phyloP scores from a whole-genome alignment of 2,113 vertebrate species.

The Dasyurus viverrinus region DNA sequence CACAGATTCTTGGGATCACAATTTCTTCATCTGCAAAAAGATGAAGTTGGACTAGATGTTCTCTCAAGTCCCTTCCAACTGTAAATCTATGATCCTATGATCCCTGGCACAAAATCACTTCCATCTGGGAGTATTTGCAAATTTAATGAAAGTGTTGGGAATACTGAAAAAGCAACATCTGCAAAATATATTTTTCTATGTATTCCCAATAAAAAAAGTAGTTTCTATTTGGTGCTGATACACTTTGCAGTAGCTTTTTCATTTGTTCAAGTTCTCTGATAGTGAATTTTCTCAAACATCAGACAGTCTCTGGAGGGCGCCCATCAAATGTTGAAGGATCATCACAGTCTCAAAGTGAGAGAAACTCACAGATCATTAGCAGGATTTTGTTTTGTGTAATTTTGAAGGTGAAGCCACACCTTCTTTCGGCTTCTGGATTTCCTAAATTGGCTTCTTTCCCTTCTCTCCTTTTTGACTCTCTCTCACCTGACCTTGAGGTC shows the following conservation, averaged over 20 bases:
- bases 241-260: slow-evolving; percentile 44
- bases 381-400: background rate
- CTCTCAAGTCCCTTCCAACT: background rate
- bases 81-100: background rate
- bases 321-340: background rate
- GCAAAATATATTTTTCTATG: slow-evolving; percentile 41
- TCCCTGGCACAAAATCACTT: background rate
- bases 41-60: background rate
- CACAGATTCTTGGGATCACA: background rate
- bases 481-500: background rate
- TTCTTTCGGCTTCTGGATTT: background rate
- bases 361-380: background rate
- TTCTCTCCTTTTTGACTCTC: background rate
- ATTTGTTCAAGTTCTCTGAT: slow-evolving; percentile 52
- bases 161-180: slow-evolving; percentile 50
- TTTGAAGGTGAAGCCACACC: background rate
- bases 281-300: slow-evolving; percentile 53
- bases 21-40: background rate
- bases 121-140: slow-evolving; percentile 30
- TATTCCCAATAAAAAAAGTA: slow-evolving; percentile 41
- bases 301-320: slow-evolving; percentile 35
- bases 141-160: slow-evolving; percentile 39
- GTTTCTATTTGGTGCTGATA: slow-evolving; percentile 46
- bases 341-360: background rate
- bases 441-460: background rate